These are phyloP conservation scores for Cathartes aura DNA, from an alignment of 2,113 vertebrate species.

Conservation along the genomic window DNA sequence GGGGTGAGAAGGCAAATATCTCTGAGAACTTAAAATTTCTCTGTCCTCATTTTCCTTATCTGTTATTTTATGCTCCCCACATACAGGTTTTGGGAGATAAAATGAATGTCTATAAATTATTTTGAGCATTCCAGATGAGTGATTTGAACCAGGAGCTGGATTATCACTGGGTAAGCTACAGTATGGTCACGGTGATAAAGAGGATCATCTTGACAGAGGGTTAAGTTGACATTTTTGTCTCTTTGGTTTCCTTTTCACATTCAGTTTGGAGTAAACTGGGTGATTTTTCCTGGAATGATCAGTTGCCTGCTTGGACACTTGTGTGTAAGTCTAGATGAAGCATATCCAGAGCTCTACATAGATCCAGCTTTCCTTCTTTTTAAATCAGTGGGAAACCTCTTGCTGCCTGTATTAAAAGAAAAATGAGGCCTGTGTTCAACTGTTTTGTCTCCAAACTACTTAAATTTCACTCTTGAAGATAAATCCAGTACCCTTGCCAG, in stretches of 20 bases:
- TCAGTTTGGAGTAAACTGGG: not conserved
- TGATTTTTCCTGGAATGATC: not conserved
- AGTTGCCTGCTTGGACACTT: not conserved
- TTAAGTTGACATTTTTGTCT: not conserved
- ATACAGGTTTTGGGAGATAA: not conserved
- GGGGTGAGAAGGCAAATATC: not conserved
- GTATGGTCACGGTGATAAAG: not conserved
- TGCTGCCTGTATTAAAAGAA: not conserved
- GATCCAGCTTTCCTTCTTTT: not conserved
- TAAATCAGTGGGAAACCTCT: not conserved
- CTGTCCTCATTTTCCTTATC: not conserved
- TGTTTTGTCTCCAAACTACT: slow-evolving; percentile 31
- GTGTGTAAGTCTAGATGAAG: not conserved
- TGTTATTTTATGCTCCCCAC: not conserved
- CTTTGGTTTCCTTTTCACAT: not conserved
- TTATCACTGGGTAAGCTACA: not conserved
- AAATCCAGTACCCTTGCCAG: slow-evolving; percentile 25
- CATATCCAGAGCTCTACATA: not conserved
- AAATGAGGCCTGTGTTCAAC: not conserved
- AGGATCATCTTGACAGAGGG: not conserved
- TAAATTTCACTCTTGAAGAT: slow-evolving; percentile 27
- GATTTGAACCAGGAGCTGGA: not conserved
- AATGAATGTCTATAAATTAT: not conserved
- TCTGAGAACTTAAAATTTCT: not conserved
- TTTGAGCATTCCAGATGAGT: not conserved